phyloP scores from a whole-genome alignment of 2,888 invertebrate genomes.

The Apantesis nais region DNA sequence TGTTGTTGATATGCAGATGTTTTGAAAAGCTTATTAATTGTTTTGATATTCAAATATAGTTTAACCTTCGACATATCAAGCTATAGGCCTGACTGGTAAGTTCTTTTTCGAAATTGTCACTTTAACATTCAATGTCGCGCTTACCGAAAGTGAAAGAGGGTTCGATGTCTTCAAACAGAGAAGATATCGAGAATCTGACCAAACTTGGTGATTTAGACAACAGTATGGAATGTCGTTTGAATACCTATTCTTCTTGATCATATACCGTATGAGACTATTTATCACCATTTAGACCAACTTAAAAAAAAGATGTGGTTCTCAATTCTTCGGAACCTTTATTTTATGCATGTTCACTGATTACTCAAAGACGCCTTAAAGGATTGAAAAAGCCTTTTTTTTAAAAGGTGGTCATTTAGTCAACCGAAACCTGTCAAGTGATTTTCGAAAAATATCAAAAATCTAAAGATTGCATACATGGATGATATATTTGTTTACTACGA shows the following conservation, averaged over 20 bases:
- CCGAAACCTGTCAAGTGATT: too few species aligned
- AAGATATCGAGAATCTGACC: neutral
- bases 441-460: too few species aligned
- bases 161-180: too few species aligned
- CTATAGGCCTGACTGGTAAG: neutral
- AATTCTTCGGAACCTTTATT: too few species aligned
- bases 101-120: neutral
- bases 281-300: neutral
- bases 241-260: neutral
- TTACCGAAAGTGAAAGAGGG: neutral
- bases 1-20: neutral
- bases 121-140: neutral
- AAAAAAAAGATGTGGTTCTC: too few species aligned
- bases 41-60: neutral
- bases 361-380: too few species aligned
- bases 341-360: too few species aligned
- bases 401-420: too few species aligned
- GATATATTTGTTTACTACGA: too few species aligned
- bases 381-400: too few species aligned
- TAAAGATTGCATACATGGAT: too few species aligned
- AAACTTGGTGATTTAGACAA: neutral
- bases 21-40: neutral
- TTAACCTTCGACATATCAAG: neutral
- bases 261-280: neutral
- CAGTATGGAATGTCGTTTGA: neutral